These are phyloP conservation scores for Muntiacus muntjak DNA, from an alignment of 2,113 vertebrate species.

Conservation along the genomic window DNA sequence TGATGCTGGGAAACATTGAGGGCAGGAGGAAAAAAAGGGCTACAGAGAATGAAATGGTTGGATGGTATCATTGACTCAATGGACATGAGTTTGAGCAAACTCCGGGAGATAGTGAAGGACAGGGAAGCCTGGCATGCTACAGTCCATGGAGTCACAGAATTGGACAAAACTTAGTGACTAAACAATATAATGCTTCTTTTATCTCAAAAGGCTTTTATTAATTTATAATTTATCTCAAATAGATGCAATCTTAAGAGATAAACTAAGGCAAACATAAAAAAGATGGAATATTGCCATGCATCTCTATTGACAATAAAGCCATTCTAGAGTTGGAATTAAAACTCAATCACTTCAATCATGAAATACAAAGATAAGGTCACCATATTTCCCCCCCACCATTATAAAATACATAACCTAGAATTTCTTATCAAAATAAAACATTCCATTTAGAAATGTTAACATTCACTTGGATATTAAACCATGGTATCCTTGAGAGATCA, in stretches of 20 bases:
- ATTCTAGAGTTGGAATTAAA: not conserved
- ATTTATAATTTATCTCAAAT: not conserved
- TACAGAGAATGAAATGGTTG: not conserved
- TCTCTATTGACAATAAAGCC: not conserved
- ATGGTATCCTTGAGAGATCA: not conserved
- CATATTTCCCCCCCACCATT: not conserved
- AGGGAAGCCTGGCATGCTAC: not conserved
- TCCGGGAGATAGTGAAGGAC: not conserved
- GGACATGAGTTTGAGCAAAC: not conserved
- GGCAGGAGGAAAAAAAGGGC: not conserved
- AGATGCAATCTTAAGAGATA: not conserved
- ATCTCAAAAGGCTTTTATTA: not conserved
- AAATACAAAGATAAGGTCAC: not conserved
- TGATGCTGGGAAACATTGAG: not conserved
- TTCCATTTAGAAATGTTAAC: constrained; percentile 6
- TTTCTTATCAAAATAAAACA: constrained; percentile 26
- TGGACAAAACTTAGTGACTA: not conserved
- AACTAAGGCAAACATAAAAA: constrained; percentile 1
- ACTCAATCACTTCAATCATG: not conserved
- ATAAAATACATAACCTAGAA: not conserved
- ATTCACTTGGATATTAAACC: not conserved
- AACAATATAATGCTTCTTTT: not conserved
- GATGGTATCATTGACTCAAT: not conserved
- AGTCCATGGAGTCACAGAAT: not conserved
- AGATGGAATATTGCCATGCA: not conserved